These are phyloP conservation scores for Chlorodrepanis virens DNA, from an alignment of 2,113 vertebrate species.

Conservation along the genomic window DNA sequence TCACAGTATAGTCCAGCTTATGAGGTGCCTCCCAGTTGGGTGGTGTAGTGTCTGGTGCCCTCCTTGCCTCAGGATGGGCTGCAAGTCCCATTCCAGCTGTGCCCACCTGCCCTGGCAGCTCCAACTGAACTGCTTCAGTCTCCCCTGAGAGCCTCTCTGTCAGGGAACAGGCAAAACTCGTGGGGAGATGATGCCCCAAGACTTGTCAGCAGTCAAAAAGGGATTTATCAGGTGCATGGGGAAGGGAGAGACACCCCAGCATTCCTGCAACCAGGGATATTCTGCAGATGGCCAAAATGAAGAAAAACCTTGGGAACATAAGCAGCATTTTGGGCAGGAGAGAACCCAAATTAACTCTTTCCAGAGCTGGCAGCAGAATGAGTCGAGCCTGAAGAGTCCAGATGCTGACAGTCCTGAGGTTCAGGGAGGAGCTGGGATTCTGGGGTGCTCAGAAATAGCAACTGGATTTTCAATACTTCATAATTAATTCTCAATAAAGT, in stretches of 20 bases:
- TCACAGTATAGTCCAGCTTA: conserved; percentile 1
- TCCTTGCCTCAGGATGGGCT: not conserved
- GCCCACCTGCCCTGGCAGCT: not conserved
- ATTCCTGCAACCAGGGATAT: not conserved
- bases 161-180: not conserved
- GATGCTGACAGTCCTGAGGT: not conserved
- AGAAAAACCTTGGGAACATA: not conserved
- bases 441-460: not conserved
- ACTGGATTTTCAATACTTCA: not conserved
- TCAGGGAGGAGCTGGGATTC: not conserved
- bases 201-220: not conserved
- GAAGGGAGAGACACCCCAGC: not conserved
- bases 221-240: not conserved
- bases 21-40: not conserved
- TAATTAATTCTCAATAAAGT: not conserved
- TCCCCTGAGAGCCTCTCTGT: not conserved
- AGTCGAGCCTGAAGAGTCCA: not conserved
- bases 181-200: not conserved
- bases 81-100: not conserved
- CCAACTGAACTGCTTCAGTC: not conserved
- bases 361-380: not conserved
- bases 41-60: conserved; percentile 2
- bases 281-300: not conserved
- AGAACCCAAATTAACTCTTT: not conserved
- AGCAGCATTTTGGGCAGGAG: not conserved